Evolutionary conservation across 2,797 vertebrate genomes (phyloP).

Genomic region (Eidolon dupreanum): DNA sequence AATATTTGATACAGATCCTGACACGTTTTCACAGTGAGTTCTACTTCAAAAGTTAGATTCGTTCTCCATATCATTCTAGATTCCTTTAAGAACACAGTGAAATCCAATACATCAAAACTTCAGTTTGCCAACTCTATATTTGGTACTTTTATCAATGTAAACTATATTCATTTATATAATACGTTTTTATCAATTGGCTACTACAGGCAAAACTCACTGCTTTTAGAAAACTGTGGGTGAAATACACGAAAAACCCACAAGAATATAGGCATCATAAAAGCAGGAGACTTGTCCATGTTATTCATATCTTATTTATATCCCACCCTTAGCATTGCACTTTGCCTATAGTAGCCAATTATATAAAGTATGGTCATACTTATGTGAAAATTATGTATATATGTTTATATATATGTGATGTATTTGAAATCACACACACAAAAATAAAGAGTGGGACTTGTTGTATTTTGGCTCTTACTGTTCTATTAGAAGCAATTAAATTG

Average conservation of each 20-base stretch:
- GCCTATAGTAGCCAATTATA: neutral
- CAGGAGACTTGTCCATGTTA: neutral
- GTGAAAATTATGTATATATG: neutral
- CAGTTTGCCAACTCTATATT: neutral
- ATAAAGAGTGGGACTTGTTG: neutral
- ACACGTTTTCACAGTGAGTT: constrained; percentile 9
- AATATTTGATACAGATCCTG: neutral
- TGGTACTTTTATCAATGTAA: neutral
- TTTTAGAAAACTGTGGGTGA: too few relatives aligned
- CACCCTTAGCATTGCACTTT: neutral
- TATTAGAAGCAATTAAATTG: constrained; percentile 1
- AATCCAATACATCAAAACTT: neutral
- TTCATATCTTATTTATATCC: neutral
- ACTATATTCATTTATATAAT: neutral
- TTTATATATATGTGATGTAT: neutral
- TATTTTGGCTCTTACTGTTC: neutral
- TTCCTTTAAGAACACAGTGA: neutral
- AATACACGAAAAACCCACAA: too few relatives aligned
- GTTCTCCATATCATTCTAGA: neutral
- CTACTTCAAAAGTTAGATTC: neutral
- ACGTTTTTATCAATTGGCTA: neutral
- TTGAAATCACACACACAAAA: neutral
- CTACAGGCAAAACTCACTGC: neutral
- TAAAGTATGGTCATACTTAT: neutral
- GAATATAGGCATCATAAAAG: neutral